A percentile compares a stretch with the other conserved stretches of the same genome.
Conservation (phyloP, 2,113 vertebrate genomes). For the Spea bombifrons region DNA sequence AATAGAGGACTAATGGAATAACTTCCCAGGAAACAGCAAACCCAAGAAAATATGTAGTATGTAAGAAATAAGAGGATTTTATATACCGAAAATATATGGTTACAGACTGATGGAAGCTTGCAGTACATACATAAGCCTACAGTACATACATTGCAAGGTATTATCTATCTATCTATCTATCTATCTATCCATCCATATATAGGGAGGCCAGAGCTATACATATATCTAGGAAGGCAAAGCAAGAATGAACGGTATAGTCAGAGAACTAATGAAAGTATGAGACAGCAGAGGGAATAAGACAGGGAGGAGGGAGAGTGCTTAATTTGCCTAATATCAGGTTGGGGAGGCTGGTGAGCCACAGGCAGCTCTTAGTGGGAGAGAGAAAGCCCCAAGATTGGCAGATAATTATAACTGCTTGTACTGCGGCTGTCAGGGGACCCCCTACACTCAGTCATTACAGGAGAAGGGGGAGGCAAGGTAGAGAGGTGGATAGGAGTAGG, state of each 20-base stretch:
- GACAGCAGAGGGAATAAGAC: not conserved
- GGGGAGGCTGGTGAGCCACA: slow-evolving; percentile 38
- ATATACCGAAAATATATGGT: too few species aligned
- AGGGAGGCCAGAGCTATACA: not conserved
- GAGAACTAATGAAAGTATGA: not conserved
- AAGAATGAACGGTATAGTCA: not conserved
- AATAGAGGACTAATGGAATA: not conserved
- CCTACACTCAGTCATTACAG: slow-evolving; percentile 34
- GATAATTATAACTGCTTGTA: slow-evolving; percentile 42
- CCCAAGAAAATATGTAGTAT: too few species aligned
- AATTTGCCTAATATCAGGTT: slow-evolving; percentile 40
- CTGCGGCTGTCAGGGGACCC: slow-evolving; percentile 35
- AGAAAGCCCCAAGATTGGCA: slow-evolving; percentile 39
- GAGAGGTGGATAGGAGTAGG: not conserved
- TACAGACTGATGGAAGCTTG: too few species aligned
- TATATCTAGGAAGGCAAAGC: not conserved
- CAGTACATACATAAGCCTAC: too few species aligned
- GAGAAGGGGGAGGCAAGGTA: not conserved
- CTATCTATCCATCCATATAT: too few species aligned
- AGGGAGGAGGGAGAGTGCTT: slow-evolving; percentile 1
- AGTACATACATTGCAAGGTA: too few species aligned
- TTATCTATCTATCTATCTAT: too few species aligned
- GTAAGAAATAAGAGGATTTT: not conserved
- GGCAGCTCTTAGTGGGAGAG: slow-evolving; percentile 39
- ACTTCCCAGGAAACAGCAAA: too few species aligned